Evolutionary conservation across 2,797 vertebrate species (phyloP), one percentile per base, ranked within the genome.

Genomic region (Peromyscus melanophrys): DNA sequence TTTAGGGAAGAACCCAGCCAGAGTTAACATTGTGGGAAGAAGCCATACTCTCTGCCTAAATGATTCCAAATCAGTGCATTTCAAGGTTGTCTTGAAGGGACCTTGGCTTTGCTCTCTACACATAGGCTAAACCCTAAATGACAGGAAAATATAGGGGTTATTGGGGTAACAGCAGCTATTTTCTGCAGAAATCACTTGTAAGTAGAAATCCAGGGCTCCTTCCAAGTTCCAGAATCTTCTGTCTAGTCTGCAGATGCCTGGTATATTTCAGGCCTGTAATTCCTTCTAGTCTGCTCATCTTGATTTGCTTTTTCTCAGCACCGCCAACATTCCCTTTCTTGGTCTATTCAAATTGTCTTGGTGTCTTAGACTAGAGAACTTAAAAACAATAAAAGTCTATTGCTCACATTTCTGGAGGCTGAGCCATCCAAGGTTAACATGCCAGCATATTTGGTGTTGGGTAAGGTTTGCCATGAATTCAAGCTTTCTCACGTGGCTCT

Each of bases 41-140:
- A 57, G 59, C 73, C 34, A 76, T 6, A 3, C 5, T 46, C 52
- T 85, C 55, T 14, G 63, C 19, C 52, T 40, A 8, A 49, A 34
- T 8, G 52, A 61, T 10, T 71, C 52, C 88, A 90, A 82, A 57
- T 61, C 59, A 76, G 67, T 52, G 81, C 27, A 23, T 31, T 69
- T 93, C 77, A 73, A 55, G 77, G 52, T 76, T 81, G 23, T 76
- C 23, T 71, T 80, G 23, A 55, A 91, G 67, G 27, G 40, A 88
- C 57, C 63, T 29, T 87, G n/a, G 12, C n/a, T 94, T 95, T 29
- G 40, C 77, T 92, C 78, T 96, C 23, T 71, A 71, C 5, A 34
- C 57, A 91, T 12, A 81, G 59, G 52, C 67, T 14, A 89, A 57
- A 89, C 13, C 13, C 40, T 90, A 84, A 93, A 59, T 73, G 73